Percentiles rank a stretch among this genome's conserved stretches.
phyloP scores from a whole-genome alignment of 2,888 invertebrate species.

The Polyommatus icarus region DNA sequence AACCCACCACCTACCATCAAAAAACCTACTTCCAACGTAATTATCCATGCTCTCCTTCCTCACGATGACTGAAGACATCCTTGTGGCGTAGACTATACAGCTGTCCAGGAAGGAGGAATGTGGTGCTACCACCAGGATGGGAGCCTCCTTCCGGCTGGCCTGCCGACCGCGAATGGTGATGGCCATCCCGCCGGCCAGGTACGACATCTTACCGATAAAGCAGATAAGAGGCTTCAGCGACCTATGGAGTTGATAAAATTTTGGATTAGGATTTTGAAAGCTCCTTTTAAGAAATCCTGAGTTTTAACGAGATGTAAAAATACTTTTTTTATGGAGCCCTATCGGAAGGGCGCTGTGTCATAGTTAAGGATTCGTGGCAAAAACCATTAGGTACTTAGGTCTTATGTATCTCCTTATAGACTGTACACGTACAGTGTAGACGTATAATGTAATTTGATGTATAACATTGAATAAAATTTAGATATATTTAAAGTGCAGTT shows the following conservation, averaged over 20 bases:
- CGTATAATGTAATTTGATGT: too few relatives aligned
- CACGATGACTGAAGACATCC: slow-evolving; percentile 91
- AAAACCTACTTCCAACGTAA: slow-evolving; percentile 91
- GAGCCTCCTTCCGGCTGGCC: slow-evolving; percentile 88
- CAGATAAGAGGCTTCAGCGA: slow-evolving; percentile 84
- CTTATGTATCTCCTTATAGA: too few relatives aligned
- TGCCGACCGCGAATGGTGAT: slow-evolving; percentile 88
- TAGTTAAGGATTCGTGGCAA: too few relatives aligned
- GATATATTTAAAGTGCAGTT: too few relatives aligned
- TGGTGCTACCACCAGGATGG: slow-evolving; percentile 92
- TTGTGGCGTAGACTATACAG: slow-evolving; percentile 89
- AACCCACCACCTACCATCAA: slow-evolving; percentile 42
- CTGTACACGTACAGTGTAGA: too few relatives aligned
- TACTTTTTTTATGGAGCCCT: too few relatives aligned
- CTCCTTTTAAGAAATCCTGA: too few relatives aligned
- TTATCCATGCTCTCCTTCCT: slow-evolving; percentile 90
- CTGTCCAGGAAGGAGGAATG: slow-evolving; percentile 95
- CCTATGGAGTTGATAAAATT: slow-evolving; percentile 54
- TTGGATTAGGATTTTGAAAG: not conserved
- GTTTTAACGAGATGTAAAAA: too few relatives aligned
- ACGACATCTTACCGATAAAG: slow-evolving; percentile 86
- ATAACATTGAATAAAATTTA: too few relatives aligned
- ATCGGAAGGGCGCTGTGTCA: too few relatives aligned
- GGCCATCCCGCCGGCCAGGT: slow-evolving; percentile 88
- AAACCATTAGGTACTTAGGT: too few relatives aligned